Base-by-base conservation (phyloP, 2,113 vertebrate genomes). In the Arizona elegans region DNA sequence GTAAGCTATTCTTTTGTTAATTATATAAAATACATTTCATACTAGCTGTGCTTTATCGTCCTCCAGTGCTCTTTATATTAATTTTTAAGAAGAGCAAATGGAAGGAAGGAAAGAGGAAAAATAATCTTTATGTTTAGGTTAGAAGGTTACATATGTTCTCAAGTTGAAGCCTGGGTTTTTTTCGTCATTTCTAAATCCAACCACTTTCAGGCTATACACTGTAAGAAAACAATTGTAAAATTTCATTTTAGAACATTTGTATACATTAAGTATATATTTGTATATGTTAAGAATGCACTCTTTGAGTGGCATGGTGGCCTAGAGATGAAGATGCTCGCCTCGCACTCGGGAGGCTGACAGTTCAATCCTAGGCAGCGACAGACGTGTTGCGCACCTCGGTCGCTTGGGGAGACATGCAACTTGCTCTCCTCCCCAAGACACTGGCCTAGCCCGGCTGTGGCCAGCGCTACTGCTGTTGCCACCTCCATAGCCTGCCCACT, bases 1-100 rank as follows among this genome's bases (percentile, higher is more conserved):
- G 99, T 99, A 97, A 56, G 17, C 29, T 3, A 90, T 50, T 89
- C 21, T 53, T 26, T 53, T 94, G 59, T 24, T 29, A 85, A 26
- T 87, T 90, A 59, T 1, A 5, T 29, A 43, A 55, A 29, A 21
- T 8, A 11, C 5, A 70, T 70, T 70, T 33, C 29, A 70, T 15
- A 29, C 29, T 70, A 15, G 29, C 12, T 70, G 29, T 70, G 65
- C 29, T n/a, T 65, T 65, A n/a, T 65, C 11, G 26, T 65, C 26
- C 5, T 65, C 29, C 62, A 65, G 12, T 70, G 10, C 4, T 70
- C 1, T 15, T n/a, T n/a, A 70, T n/a, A 29, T 70, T 29, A 29
- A n/a, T 70, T n/a, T 70, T 70, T n/a, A 70, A 70, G 26, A 65
- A 65, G 1, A n/a, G 11, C 62, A 70, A 65, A 65, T 13, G 26